phyloP scores from a whole-genome alignment of 2,797 vertebrate genomes.

The Neoniphon sammara region DNA sequence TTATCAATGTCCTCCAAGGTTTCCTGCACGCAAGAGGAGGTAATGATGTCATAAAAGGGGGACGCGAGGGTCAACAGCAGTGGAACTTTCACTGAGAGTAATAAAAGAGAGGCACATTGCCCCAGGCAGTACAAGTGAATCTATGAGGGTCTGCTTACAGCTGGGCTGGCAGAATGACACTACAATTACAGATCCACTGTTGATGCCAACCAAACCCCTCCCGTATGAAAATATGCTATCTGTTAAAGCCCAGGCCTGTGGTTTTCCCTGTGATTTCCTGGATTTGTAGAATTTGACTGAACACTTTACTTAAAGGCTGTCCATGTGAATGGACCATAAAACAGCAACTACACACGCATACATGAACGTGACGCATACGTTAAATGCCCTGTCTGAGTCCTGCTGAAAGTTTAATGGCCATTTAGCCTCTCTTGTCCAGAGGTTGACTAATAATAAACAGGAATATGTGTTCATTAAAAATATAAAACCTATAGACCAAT shows the following conservation, averaged over 20 bases:
- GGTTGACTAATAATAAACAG: conserved; percentile 60
- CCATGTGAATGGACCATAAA: conserved; percentile 30
- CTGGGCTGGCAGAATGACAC: conserved; percentile 47
- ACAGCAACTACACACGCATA: conserved; percentile 5
- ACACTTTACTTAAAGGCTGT: conserved; percentile 30
- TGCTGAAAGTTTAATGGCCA: conserved; percentile 57
- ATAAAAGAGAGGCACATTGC: conserved; percentile 57
- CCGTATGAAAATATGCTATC: conserved; percentile 21
- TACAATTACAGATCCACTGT: conserved; percentile 25
- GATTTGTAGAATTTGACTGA: conserved; percentile 27
- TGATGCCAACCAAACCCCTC: conserved; percentile 35
- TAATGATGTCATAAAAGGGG: conserved; percentile 59
- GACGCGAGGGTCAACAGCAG: conserved; percentile 42
- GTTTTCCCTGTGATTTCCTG: not conserved
- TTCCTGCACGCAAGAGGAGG: conserved; percentile 85
- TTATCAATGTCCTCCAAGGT: conserved; percentile 99
- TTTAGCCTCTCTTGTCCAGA: conserved; percentile 30
- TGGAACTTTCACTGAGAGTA: conserved; percentile 49
- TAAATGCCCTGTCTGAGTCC: conserved; percentile 35
- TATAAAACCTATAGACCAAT: conserved; percentile 15
- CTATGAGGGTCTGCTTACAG: conserved; percentile 49
- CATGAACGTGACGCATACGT: conserved; percentile 33
- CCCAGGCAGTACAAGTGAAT: conserved; percentile 40
- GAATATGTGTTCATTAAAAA: conserved; percentile 43
- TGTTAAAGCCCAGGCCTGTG: not conserved